Evolutionary conservation across 2,113 vertebrate species (phyloP).

Genomic region (Leuciscus idus): DNA sequence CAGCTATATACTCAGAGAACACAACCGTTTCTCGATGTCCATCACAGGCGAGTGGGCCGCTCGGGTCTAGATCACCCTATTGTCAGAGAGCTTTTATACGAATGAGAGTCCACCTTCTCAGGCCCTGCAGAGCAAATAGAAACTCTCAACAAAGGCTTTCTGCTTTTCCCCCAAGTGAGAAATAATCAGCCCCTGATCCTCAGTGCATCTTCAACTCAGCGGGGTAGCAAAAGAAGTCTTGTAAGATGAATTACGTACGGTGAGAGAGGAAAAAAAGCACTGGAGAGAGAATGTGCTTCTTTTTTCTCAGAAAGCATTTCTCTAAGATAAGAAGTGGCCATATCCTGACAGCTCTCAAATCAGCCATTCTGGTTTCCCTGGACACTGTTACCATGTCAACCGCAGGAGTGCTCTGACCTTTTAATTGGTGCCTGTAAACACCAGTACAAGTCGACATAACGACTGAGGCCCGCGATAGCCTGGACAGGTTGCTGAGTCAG

Average conservation of each 20-base stretch:
- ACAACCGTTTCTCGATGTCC: conserved; percentile 20
- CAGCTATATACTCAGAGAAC: background rate
- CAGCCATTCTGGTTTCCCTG: conserved; percentile 51
- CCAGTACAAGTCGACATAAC: conserved; percentile 38
- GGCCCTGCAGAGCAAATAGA: conserved; percentile 39
- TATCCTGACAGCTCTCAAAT: conserved; percentile 48
- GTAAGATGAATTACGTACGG: conserved; percentile 20
- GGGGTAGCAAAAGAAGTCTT: conserved; percentile 37
- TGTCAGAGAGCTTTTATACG: conserved; percentile 19
- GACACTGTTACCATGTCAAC: conserved; percentile 60
- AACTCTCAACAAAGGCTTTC: conserved; percentile 45
- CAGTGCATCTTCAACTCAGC: conserved; percentile 23
- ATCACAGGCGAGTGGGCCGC: conserved; percentile 15
- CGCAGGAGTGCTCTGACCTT: conserved; percentile 36
- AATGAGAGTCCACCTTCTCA: conserved; percentile 27
- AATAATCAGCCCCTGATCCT: conserved; percentile 50
- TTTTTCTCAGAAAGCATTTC: conserved; percentile 37
- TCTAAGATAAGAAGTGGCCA: conserved; percentile 30
- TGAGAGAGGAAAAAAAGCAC: background rate
- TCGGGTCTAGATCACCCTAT: conserved; percentile 25
- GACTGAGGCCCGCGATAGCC: conserved; percentile 1
- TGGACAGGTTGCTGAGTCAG: conserved; percentile 29
- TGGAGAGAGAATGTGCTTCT: conserved; percentile 31
- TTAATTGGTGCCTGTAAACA: too few species aligned
- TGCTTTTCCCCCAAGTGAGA: conserved; percentile 37